Conservation (phyloP, 2,797 vertebrate genomes). For the Ctenopoma kingsleyae region DNA sequence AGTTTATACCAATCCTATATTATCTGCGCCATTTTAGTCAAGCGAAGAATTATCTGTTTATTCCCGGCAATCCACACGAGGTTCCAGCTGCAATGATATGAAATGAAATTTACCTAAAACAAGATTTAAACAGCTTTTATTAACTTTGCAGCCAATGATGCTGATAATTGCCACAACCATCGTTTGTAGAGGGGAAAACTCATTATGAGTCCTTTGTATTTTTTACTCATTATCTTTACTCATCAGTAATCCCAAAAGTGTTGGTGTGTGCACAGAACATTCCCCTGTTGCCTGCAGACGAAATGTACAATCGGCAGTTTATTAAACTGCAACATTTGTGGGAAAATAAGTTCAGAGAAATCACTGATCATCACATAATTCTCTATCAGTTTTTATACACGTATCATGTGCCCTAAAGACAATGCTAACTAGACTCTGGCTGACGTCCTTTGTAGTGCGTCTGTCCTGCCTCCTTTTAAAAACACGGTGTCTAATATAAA, state of each 20-base stretch:
- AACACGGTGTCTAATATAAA: neutral
- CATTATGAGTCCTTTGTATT: conserved; percentile 46
- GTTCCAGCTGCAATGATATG: conserved; percentile 1
- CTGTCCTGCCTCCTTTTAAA: neutral
- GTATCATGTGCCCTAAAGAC: neutral
- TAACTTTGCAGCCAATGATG: conserved; percentile 55
- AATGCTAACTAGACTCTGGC: neutral
- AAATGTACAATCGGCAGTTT: conserved; percentile 24
- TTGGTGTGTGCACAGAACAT: neutral
- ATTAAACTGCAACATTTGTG: conserved; percentile 19
- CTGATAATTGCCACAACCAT: conserved; percentile 48
- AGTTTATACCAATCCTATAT: conserved; percentile 4
- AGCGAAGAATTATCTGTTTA: conserved; percentile 12
- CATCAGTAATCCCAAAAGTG: conserved; percentile 50
- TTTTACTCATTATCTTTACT: conserved; percentile 51
- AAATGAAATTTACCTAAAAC: conserved; percentile 40
- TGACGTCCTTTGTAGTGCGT: neutral
- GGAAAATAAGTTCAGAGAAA: neutral
- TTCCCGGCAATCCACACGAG: conserved; percentile 20
- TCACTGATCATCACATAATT: neutral
- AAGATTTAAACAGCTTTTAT: conserved; percentile 47
- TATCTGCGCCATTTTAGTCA: conserved; percentile 1
- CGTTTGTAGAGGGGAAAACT: conserved; percentile 48
- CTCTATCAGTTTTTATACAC: neutral
- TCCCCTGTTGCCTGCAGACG: conserved; percentile 12